Evolutionary conservation across 2,888 invertebrate genomes (phyloP), one percentile per base, ranked within the genome.

Genomic region (Encarsia formosa): DNA sequence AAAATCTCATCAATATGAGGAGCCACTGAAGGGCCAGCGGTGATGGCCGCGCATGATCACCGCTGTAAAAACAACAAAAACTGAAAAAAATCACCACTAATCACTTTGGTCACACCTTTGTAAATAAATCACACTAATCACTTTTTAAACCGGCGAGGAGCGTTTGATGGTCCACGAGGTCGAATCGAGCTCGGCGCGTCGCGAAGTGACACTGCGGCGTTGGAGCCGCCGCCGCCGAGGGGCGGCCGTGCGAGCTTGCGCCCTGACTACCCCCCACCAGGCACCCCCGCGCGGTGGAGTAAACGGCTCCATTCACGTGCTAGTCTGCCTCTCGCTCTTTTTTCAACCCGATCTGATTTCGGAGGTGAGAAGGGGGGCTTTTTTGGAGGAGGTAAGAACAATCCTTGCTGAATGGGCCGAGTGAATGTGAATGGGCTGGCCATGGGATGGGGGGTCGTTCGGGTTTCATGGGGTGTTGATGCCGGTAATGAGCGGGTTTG

Each of bases 131-230:
- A 11, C 26, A 11, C 5, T 11, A 11, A 26, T 26, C 26, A 11
- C 8, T 11, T 5, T 5, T 5, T 8, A 11, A 26, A 26, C 26
- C 26, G 26, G 15, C 15, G 6, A 2, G 2, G 8, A 16, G 37
- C 15, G 19, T 16, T 3, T 2, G 8, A 20, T 8, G 8, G 5
- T 22, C 38, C 22, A 19, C 8, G 15, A 8, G 4, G 56, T 51
- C 54, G 52, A 58, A 59, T 50, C 54, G 51, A 54, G 59, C 65
- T 64, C 57, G 64, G 62, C 68, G 66, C 66, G 66, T 64, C 68
- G 66, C 68, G 67, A 65, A 67, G 62, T 68, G 66, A 68, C 62
- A 63, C 66, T 65, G 65, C 59, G 62, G 59, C 60, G 58, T 20
- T 31, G 48, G 42, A 53, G 51, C 49, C 41, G 47, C 38, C 38